phyloP scores from a whole-genome alignment of 2,888 invertebrate genomes.

The Synanthedon andrenaeformis region DNA sequence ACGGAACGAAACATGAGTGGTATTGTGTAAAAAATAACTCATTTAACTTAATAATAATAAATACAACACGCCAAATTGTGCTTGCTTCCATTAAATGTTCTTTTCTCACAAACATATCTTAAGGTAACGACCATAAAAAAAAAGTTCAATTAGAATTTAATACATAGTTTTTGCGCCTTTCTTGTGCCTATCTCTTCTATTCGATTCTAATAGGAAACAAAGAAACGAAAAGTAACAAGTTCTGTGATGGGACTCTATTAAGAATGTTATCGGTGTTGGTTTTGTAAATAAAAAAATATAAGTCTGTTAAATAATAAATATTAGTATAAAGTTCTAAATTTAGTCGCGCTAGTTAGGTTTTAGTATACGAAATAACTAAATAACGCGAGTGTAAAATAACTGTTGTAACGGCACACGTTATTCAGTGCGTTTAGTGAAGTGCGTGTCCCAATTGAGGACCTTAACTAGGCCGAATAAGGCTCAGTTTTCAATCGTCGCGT shows the following conservation, averaged over 20 bases:
- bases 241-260: conserved; percentile 52
- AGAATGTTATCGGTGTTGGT: conserved; percentile 41
- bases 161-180: conserved; percentile 55
- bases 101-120: conserved; percentile 61
- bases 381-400: conserved; percentile 10
- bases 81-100: conserved; percentile 63
- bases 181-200: conserved; percentile 56
- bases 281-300: conserved; percentile 33
- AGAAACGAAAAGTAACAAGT: conserved; percentile 33
- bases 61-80: conserved; percentile 56
- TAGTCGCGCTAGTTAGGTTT: conserved; percentile 8
- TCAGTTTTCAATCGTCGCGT: conserved; percentile 33
- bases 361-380: neutral
- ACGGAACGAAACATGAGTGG: conserved; percentile 63
- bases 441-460: conserved; percentile 4
- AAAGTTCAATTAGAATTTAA: conserved; percentile 40
- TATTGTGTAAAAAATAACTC: conserved; percentile 11
- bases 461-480: conserved; percentile 17
- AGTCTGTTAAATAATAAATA: conserved; percentile 12
- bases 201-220: conserved; percentile 52
- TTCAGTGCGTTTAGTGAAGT: conserved; percentile 11
- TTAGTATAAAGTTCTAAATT: conserved; percentile 8
- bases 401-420: conserved; percentile 2
- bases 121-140: conserved; percentile 42
- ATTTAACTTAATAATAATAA: neutral